Percentiles rank a stretch among this genome's conserved stretches.
phyloP scores from a whole-genome alignment of 2,888 invertebrate genomes.

The Tetragonisca angustula region DNA sequence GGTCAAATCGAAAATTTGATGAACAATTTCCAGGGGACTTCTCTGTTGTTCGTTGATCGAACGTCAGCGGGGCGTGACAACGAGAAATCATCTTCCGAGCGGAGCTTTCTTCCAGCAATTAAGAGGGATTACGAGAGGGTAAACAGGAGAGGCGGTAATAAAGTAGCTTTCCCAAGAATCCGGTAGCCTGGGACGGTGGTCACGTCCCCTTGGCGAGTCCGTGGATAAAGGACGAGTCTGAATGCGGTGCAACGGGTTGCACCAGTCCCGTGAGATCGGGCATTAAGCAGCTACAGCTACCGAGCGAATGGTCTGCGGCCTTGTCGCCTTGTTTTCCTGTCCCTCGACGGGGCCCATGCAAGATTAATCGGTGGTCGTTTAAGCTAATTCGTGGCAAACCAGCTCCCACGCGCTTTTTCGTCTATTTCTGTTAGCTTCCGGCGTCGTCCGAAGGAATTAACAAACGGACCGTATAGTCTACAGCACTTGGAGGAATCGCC shows the following conservation, averaged over 20 bases:
- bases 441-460: not conserved
- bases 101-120: constrained; percentile 22
- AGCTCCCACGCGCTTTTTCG: constrained; percentile 32
- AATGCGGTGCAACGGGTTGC: constrained; percentile 43
- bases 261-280: constrained; percentile 39
- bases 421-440: not conserved
- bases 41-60: not conserved
- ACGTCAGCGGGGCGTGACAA: not conserved
- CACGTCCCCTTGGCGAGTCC: constrained; percentile 49
- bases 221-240: constrained; percentile 60
- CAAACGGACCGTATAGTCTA: no score
- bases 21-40: not conserved
- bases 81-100: not conserved
- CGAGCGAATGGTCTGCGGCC: constrained; percentile 43
- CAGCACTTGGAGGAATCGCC: not conserved
- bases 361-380: constrained; percentile 58
- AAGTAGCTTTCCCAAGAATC: constrained; percentile 32
- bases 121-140: constrained; percentile 42
- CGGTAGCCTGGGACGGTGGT: constrained; percentile 11
- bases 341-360: constrained; percentile 38
- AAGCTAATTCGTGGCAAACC: constrained; percentile 23
- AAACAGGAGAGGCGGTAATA: constrained; percentile 37
- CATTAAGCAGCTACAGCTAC: constrained; percentile 58
- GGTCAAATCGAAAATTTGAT: not conserved
- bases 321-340: constrained; percentile 55